A percentile compares a stretch with the other conserved stretches of the same genome.
Conservation (phyloP, 1,140 invertebrate species). For the Dendrolimus punctatus region DNA sequence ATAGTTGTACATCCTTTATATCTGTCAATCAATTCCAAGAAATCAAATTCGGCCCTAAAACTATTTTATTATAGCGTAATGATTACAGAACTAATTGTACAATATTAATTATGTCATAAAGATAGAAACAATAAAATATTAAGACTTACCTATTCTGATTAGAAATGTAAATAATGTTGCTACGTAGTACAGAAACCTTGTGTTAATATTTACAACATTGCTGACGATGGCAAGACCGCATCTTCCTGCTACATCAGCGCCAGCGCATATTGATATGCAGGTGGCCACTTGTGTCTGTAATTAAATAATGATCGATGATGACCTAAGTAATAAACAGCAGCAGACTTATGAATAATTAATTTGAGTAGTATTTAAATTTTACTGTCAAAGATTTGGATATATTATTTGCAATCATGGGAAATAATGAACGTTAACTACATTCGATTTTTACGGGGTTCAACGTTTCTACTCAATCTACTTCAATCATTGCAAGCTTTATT, state of each 20-base stretch:
- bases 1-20: too few relatives aligned
- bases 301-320: not conserved
- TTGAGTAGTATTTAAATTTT: too few relatives aligned
- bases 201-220: slow-evolving; percentile 56
- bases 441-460: too few relatives aligned
- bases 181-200: slow-evolving; percentile 41
- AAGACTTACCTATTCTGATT: slow-evolving; percentile 31
- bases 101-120: not conserved
- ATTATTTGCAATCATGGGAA: too few relatives aligned
- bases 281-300: slow-evolving; percentile 65
- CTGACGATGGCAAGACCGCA: slow-evolving; percentile 65
- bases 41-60: too few relatives aligned
- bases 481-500: too few relatives aligned
- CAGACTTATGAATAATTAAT: too few relatives aligned
- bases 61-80: not conserved
- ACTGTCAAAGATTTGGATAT: too few relatives aligned
- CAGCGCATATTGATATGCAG: slow-evolving; percentile 72
- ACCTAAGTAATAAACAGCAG: too few relatives aligned
- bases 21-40: too few relatives aligned
- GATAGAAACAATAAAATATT: slow-evolving; percentile 2
- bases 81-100: not conserved
- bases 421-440: too few relatives aligned
- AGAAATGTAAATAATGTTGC: slow-evolving; percentile 40
- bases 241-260: slow-evolving; percentile 70
- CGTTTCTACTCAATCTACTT: too few relatives aligned